Conservation (phyloP, 1,140 invertebrate genomes). For the Drosophila lacertosa region DNA sequence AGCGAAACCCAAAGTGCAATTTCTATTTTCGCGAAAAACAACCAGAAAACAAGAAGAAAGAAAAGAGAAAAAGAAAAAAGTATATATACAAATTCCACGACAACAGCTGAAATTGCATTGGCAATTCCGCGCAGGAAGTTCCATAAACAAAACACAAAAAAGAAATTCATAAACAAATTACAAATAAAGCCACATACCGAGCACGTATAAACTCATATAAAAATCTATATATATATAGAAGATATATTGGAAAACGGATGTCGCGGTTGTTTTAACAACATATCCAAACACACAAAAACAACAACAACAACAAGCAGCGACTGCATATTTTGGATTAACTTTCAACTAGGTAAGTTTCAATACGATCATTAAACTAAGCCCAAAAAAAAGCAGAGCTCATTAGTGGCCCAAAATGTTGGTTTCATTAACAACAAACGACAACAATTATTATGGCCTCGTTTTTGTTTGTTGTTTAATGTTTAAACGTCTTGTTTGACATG, state of each 20-base stretch:
- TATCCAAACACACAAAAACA: too few species aligned
- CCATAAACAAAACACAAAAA: constrained; percentile 45
- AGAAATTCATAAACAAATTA: constrained; percentile 56
- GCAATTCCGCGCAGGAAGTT: constrained; percentile 53
- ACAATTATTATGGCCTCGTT: constrained; percentile 23
- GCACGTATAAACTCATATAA: constrained; percentile 2
- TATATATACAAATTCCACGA: constrained; percentile 15
- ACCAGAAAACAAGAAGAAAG: constrained; percentile 13
- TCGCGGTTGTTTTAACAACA: constrained; percentile 10
- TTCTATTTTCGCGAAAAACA: constrained; percentile 32
- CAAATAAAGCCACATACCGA: constrained; percentile 4
- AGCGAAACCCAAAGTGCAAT: constrained; percentile 63
- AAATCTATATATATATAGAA: background rate
- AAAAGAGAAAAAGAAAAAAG: background rate
- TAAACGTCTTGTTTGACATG: constrained; percentile 46
- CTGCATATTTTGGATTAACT: constrained; percentile 61
- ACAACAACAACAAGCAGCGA: constrained; percentile 22
- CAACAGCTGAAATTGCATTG: constrained; percentile 25
- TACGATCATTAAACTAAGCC: constrained; percentile 51
- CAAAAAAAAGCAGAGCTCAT: constrained; percentile 17
- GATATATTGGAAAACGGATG: constrained; percentile 36
- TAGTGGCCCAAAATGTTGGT: constrained; percentile 45
- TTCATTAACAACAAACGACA: constrained; percentile 52
- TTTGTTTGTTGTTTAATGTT: constrained; percentile 31
- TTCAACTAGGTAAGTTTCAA: constrained; percentile 45